phyloP scores from a whole-genome alignment of 2,888 invertebrate genomes.

The Nudaria mundana region DNA sequence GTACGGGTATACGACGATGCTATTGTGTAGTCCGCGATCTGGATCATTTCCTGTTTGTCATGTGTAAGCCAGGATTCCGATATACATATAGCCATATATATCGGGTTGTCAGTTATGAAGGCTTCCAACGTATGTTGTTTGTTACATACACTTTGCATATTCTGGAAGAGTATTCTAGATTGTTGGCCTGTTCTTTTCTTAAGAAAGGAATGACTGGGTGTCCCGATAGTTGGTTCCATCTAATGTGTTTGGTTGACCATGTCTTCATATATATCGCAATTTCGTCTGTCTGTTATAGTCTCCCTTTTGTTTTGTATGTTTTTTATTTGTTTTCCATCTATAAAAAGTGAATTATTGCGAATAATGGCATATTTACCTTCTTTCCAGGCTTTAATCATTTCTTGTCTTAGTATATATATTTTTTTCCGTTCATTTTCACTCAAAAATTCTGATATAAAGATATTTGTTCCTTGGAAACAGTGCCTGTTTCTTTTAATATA shows the following conservation, averaged over 20 bases:
- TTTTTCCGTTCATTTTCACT: conserved; percentile 2
- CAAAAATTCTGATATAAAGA: not conserved
- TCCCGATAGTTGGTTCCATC: too few species aligned
- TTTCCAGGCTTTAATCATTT: conserved; percentile 10
- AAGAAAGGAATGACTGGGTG: not conserved
- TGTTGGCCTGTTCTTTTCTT: not conserved
- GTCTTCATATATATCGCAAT: too few species aligned
- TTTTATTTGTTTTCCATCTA: conserved; percentile 1
- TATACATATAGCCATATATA: not conserved
- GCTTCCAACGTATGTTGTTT: not conserved
- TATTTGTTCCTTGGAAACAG: too few species aligned
- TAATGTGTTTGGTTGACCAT: too few species aligned
- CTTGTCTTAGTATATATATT: conserved; percentile 1
- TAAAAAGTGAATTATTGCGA: conserved; percentile 5
- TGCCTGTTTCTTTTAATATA: too few species aligned
- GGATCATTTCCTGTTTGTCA: too few species aligned
- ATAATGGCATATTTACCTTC: conserved; percentile 8
- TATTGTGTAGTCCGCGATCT: too few species aligned
- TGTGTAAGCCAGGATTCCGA: not conserved
- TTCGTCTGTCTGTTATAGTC: not conserved
- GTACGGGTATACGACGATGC: too few species aligned
- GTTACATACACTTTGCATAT: too few species aligned
- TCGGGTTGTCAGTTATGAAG: not conserved
- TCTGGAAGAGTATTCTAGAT: too few species aligned
- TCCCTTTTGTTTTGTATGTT: not conserved